Evolutionary conservation across 30 jellyfish, hydroid and myxozoan species (phyloP).

Genomic region (Chrysaora quinquecirrha): DNA sequence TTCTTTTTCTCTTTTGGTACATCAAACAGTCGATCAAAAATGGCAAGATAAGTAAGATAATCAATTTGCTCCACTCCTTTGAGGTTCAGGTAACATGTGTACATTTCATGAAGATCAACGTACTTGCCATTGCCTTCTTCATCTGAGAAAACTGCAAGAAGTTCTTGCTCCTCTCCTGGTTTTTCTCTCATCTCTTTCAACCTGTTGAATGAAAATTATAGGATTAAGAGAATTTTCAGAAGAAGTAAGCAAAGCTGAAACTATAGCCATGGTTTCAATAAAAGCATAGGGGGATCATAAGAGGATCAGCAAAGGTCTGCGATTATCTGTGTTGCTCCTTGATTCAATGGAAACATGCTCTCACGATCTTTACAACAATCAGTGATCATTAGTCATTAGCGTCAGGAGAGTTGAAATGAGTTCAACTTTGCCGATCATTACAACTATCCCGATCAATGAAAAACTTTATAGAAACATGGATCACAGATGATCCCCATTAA

Average conservation of each 20-base stretch:
- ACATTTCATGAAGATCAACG: conserved; percentile 91
- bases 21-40: conserved; percentile 86
- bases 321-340: no score
- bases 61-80: conserved; percentile 84
- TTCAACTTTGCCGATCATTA: no score
- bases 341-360: no score
- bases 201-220: conserved; percentile 32
- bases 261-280: no score
- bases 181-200: conserved; percentile 92
- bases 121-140: conserved; percentile 97
- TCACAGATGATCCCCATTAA: no score
- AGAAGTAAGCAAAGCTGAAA: neutral
- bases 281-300: no score
- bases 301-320: no score
- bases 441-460: no score
- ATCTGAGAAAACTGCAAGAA: conserved; percentile 86
- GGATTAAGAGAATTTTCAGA: neutral
- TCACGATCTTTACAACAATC: no score
- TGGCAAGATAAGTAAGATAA: conserved; percentile 81
- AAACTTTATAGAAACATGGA: no score
- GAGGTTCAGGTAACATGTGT: conserved; percentile 74
- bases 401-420: no score
- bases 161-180: conserved; percentile 94
- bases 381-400: no score
- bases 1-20: conserved; percentile 85